Evolutionary conservation across 2,113 vertebrate species (phyloP), one percentile per base, ranked within the genome.

Genomic region (Grallaria varia): DNA sequence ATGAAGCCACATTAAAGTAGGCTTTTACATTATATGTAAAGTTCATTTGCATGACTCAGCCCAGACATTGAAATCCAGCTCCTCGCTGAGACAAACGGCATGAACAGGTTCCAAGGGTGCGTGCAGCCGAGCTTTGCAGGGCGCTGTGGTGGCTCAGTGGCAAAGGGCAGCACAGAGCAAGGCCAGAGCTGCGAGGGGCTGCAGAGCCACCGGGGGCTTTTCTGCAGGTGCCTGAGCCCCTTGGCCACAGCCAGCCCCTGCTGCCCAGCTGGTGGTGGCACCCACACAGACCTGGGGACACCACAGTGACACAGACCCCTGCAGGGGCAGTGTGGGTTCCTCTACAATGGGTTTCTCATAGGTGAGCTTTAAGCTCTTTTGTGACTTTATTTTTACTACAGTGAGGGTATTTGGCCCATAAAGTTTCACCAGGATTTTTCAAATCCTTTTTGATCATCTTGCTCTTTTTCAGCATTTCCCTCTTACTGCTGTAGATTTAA

Each of bases 401-500:
- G 42, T 13, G 7, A 63, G 21, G 22, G 16, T 73, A 31, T 80
- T 95, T 88, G 75, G 52, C 39, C 91, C 60, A 24, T 53, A 86
- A 77, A 4, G 14, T 86, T 87, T 93, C 84, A 62, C 66, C 33
- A 77, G 66, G 88, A 60, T 86, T 96, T 95, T 90, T 92, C 87
- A 90, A 69, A 90, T 78, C 58, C 53, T 79, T 95, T 97, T 94
- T 91, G 84, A 94, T 91, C 85, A 64, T 94, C 87, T 77, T 93
- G 72, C 60, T 95, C 83, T 92, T 90, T 96, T 87, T 93, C 90
- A 84, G 72, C 73, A 85, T 97, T 96, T 96, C 67, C 69, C 31
- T 94, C 90, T 97, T 91, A 91, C 93, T 84, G 87, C 96, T 96
- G 77, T 97, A 96, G 94, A 97, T 97, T 95, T 96, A 97, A 97